Conservation (phyloP, 1,140 invertebrate species). For the Drosophila saltans region DNA sequence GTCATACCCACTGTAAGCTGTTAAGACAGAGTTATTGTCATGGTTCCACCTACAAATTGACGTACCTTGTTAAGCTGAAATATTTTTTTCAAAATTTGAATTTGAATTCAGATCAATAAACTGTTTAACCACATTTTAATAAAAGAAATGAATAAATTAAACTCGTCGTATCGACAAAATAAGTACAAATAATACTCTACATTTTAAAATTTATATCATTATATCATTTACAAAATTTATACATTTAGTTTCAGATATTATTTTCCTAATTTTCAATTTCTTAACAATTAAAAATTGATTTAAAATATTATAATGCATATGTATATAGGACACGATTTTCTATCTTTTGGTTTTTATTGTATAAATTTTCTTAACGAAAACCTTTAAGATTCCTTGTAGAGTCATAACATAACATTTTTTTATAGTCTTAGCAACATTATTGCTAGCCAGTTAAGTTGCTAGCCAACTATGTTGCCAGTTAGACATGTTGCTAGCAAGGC, state of each 20-base stretch:
- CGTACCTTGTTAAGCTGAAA: slow-evolving; percentile 30
- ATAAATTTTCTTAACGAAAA: too few relatives aligned
- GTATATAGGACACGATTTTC: too few relatives aligned
- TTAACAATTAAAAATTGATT: too few relatives aligned
- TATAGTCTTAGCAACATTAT: not conserved
- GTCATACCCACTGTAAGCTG: not conserved
- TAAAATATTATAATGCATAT: too few relatives aligned
- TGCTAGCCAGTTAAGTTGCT: not conserved
- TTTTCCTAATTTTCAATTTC: too few relatives aligned
- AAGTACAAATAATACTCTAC: not conserved
- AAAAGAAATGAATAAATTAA: slow-evolving; percentile 1
- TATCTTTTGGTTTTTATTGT: too few relatives aligned
- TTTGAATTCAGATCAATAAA: slow-evolving; percentile 3
- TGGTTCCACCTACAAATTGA: slow-evolving; percentile 15
- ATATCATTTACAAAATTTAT: too few relatives aligned
- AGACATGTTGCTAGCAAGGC: not conserved
- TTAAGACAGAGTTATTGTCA: not conserved
- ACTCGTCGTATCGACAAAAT: not conserved
- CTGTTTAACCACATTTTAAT: not conserved
- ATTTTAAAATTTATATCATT: not conserved
- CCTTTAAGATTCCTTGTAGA: too few relatives aligned
- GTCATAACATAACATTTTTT: not conserved
- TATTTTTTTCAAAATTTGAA: slow-evolving; percentile 10
- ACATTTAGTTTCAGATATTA: too few relatives aligned
- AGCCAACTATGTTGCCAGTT: not conserved